These are phyloP conservation scores for Xiphophorus maculatus DNA, from an alignment of 2,113 vertebrate species.

Conservation along the genomic window DNA sequence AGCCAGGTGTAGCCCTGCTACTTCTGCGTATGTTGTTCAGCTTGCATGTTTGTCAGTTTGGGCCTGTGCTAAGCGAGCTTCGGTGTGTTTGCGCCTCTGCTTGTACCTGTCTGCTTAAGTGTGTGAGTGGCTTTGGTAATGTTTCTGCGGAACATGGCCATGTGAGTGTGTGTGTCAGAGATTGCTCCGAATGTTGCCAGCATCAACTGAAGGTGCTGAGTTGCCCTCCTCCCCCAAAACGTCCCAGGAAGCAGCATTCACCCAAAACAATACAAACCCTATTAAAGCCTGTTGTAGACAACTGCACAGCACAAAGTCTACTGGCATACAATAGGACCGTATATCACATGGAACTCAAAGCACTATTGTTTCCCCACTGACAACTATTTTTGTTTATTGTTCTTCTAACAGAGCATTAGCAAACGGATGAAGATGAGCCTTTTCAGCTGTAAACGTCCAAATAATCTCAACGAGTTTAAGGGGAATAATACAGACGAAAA, in stretches of 20 bases:
- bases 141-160: slow-evolving; percentile 47
- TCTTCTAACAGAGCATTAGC: slow-evolving; percentile 58
- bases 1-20: slow-evolving; percentile 76
- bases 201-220: slow-evolving; percentile 56
- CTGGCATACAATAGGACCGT: slow-evolving; percentile 45
- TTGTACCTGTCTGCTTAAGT: slow-evolving; percentile 37
- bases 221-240: slow-evolving; percentile 73
- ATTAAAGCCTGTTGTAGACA: slow-evolving; percentile 60
- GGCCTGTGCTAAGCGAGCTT: slow-evolving; percentile 35
- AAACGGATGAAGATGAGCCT: slow-evolving; percentile 11
- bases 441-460: slow-evolving; percentile 27
- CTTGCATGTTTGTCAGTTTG: slow-evolving; percentile 38
- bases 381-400: slow-evolving; percentile 56
- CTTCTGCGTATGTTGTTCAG: slow-evolving; percentile 60
- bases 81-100: slow-evolving; percentile 35
- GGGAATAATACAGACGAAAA: not conserved
- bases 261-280: slow-evolving; percentile 68
- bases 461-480: slow-evolving; percentile 2
- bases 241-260: slow-evolving; percentile 74
- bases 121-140: slow-evolving; percentile 59
- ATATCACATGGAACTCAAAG: slow-evolving; percentile 52
- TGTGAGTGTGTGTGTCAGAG: slow-evolving; percentile 61
- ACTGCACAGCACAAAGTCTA: slow-evolving; percentile 61
- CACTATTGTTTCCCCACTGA: slow-evolving; percentile 60
- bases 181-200: slow-evolving; percentile 70